Base-by-base conservation (phyloP, 2,888 invertebrate genomes). In the Mimas tiliae region DNA sequence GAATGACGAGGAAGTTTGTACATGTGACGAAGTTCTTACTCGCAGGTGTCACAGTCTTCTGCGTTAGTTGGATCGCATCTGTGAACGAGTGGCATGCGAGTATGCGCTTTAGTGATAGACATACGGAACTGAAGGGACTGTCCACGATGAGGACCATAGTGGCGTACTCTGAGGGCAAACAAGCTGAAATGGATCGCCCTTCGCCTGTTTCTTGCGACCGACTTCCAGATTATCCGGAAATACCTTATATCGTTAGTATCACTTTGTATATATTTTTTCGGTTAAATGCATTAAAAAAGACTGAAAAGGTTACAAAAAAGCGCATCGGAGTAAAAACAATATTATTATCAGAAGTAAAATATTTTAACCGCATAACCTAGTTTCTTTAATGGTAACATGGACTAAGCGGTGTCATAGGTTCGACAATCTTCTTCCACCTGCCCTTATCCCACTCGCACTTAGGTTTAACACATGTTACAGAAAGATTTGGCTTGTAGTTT, bases 101-200 rank as follows among this genome's bases (percentile, higher is more conserved):
- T 65, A 81, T 84, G 69, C 82, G 80, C 27, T 88, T 89, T 90
- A 80, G 79, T 65, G 79, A 72, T 66, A 75, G 80, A 19, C 81
- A 74, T 27, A 74, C 69, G 3, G 71, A 68, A 27, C 67, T 72
- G 0, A 70, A 73, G 55, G 50, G 50, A 19, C 71, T 82, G 68
- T 79, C 93, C 38, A 93, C 93, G 68, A 94, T 95, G 88, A 91
- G 91, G 77, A 95, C 95, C 69, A 95, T 95, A 73, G 94, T 95
- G 71, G 95, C 94, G 21, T 95, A 95, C 85, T 95, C 95, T 45
- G 94, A 94, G 78, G 93, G 88, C 70, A 94, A 94, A 76, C 92
- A 88, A 75, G 94, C 93, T 4, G 94, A 94, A 80, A 84, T 94
- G 87, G 94, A 94, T 70, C 83, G 88, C 16, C 93, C 92, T 8